Evolutionary conservation across 35 echinoderm and acorn worm species (phyloP).

Genomic region (Anneissia japonica): DNA sequence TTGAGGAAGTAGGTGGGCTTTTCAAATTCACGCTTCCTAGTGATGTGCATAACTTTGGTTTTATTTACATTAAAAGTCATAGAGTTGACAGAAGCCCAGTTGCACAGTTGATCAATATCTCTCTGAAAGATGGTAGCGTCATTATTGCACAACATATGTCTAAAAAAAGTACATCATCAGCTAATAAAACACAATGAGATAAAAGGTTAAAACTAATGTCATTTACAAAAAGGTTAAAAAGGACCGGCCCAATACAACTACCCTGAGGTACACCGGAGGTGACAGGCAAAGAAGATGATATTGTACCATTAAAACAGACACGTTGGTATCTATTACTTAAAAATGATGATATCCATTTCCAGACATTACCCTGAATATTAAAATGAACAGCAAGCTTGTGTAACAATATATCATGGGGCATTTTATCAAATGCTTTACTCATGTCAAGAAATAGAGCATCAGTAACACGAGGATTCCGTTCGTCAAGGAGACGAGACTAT

Average conservation of each 20-base stretch:
- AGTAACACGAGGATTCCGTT: too few relatives aligned
- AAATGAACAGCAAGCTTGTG: background rate
- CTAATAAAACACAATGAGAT: conserved; percentile 19
- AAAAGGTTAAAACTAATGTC: background rate
- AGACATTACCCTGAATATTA: background rate
- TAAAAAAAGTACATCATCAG: conserved; percentile 31
- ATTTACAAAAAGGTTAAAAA: conserved; percentile 38
- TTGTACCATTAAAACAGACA: background rate
- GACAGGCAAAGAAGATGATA: background rate
- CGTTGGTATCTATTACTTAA: background rate
- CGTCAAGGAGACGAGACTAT: too few relatives aligned
- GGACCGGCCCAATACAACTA: conserved; percentile 4
- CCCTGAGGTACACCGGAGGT: conserved; percentile 19
- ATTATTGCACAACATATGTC: background rate
- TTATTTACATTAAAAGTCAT: conserved; percentile 24
- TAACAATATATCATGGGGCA: background rate
- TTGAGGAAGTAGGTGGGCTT: background rate
- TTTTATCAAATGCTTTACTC: background rate
- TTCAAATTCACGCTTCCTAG: background rate
- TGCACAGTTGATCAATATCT: background rate
- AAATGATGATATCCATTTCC: background rate
- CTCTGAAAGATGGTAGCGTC: background rate
- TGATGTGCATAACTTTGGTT: conserved; percentile 34
- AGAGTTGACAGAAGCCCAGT: background rate
- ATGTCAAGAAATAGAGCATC: too few relatives aligned